Evolutionary conservation across 2,113 vertebrate genomes (phyloP), one percentile per base, ranked within the genome.

Genomic region (Elaphurus davidianus): DNA sequence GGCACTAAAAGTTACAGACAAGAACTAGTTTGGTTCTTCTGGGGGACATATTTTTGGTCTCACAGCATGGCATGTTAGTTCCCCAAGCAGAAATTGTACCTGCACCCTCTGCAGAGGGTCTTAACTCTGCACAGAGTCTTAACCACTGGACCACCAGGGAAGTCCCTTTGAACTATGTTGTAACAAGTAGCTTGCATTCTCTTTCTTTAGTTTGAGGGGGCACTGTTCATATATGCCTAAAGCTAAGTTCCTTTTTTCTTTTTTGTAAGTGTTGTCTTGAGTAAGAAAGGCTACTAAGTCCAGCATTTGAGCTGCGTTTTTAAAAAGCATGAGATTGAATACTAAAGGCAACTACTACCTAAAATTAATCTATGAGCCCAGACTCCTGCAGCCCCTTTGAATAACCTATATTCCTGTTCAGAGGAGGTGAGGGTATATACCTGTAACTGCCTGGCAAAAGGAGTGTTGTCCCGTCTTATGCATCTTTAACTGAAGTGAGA

Each of bases 291-390:
- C 23, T 79, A 89, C 64, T 81, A 64, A 84, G 67, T 84, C 55
- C 40, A 84, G 16, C 55, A 33, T 92, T 84, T 64, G 78, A 92
- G 40, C 67, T 79, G 78, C 50, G 71, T 93, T 93, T 88, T 90
- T 90, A 36, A 85, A 79, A 52, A 90, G 28, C 30, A 64, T 88
- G 90, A 97, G 52, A 93, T 87, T 97, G 94, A 95, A 92, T 92
- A 96, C 95, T 98, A 71, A 98, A 96, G 23, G 79, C 95, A 97
- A 81, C 60, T 64, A 47, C 33, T 6, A 2, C 62, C 88, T 90
- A 64, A 88, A 96, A 54, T 78, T 40, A 88, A 83, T 40, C 47
- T 76, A 30, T 89, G 28, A 54, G 52, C 93, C 60, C 96, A 74
- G 94, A 74, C 10, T 45, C 96, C 55, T 25, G 36, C 94, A 87